Evolutionary conservation across 2,113 vertebrate species (phyloP).

Genomic region (Ptilonorhynchus violaceus): DNA sequence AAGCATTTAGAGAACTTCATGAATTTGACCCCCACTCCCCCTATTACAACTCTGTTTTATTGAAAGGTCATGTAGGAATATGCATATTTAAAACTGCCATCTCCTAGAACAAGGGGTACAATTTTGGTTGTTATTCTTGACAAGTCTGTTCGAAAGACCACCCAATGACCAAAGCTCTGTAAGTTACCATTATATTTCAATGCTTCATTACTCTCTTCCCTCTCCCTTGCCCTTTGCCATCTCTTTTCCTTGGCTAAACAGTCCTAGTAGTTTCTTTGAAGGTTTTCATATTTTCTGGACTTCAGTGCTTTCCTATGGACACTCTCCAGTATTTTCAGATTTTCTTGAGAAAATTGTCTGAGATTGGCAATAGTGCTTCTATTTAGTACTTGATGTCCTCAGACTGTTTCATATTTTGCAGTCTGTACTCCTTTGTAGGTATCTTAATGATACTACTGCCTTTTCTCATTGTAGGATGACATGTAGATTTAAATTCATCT

Average conservation of each 20-base stretch:
- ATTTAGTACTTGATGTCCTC: not conserved
- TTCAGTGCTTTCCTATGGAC: not conserved
- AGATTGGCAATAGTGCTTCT: not conserved
- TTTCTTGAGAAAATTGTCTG: not conserved
- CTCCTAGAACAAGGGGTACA: not conserved
- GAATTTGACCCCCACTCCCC: not conserved
- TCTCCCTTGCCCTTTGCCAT: fast-evolving
- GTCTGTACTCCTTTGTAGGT: not conserved
- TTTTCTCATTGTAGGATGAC: not conserved
- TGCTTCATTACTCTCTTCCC: not conserved
- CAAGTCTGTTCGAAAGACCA: not conserved
- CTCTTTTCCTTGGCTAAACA: not conserved
- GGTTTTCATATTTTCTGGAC: not conserved
- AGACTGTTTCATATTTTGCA: not conserved
- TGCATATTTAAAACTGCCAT: not conserved
- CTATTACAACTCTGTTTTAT: not conserved
- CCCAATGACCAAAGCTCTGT: not conserved
- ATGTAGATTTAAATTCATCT: not conserved
- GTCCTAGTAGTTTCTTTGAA: not conserved
- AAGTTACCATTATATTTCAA: not conserved
- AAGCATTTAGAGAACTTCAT: not conserved
- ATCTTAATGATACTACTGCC: not conserved
- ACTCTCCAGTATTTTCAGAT: not conserved
- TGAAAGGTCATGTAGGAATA: not conserved
- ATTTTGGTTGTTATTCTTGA: not conserved